Conservation (phyloP, 2,797 vertebrate species). For the Sternarchorhynchus goeldii region DNA sequence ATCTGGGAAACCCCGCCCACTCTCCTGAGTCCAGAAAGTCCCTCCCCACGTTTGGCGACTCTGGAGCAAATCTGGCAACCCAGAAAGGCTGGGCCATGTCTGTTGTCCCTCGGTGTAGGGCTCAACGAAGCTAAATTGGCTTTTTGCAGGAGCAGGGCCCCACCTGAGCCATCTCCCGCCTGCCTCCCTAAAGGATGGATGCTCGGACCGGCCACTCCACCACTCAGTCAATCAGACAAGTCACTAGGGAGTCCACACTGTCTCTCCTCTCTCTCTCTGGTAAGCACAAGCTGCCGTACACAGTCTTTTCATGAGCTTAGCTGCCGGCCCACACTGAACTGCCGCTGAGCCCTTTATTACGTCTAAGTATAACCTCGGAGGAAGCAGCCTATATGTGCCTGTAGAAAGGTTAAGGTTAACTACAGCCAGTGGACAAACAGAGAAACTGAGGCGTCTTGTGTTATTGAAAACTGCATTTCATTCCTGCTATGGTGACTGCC, state of each 20-base stretch:
- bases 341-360: slow-evolving; percentile 15
- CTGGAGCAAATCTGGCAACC: slow-evolving; percentile 39
- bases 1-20: background rate
- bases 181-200: slow-evolving; percentile 46
- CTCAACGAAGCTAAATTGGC: slow-evolving; percentile 53
- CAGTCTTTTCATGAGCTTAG: slow-evolving; percentile 21
- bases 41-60: background rate
- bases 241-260: slow-evolving; percentile 45
- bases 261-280: slow-evolving; percentile 28
- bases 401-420: slow-evolving; percentile 18
- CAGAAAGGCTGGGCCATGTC: slow-evolving; percentile 36
- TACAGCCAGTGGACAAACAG: background rate
- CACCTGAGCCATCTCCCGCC: slow-evolving; percentile 56
- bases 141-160: slow-evolving; percentile 48
- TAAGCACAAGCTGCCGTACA: slow-evolving; percentile 23
- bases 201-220: slow-evolving; percentile 56
- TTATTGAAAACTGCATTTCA: background rate
- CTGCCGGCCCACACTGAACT: slow-evolving; percentile 15
- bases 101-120: slow-evolving; percentile 36
- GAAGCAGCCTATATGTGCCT: background rate
- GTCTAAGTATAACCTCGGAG: slow-evolving; percentile 18
- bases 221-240: slow-evolving; percentile 57
- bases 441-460: background rate
- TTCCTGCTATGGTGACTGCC: too few relatives aligned
- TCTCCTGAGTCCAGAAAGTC: background rate